A percentile compares a stretch with the other conserved stretches of the same genome.
Evolutionary conservation across 2,797 vertebrate genomes (phyloP).

Genomic region (Octomys mimax): DNA sequence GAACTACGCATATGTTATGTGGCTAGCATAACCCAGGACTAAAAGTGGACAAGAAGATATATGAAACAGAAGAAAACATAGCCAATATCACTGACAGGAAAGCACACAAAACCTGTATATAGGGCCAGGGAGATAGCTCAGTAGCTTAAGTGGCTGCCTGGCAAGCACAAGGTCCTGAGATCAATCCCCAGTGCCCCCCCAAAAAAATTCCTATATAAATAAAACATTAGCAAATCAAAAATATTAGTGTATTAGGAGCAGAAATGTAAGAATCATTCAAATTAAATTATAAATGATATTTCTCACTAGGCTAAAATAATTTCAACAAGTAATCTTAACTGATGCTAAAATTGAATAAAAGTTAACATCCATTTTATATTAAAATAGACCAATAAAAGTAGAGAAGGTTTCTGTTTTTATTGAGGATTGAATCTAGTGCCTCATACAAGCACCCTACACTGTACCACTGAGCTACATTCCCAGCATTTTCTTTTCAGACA

Average conservation of each 20-base stretch:
- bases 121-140: no score
- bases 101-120: not conserved
- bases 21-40: not conserved
- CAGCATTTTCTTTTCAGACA: not conserved
- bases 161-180: no score
- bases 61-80: not conserved
- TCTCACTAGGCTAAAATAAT: conserved; percentile 28
- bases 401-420: not conserved
- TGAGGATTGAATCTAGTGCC: not conserved
- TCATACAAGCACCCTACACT: not conserved
- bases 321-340: not conserved
- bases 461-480: not conserved
- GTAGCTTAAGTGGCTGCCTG: no score
- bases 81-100: not conserved
- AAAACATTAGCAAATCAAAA: conserved; percentile 23
- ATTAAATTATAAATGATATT: not conserved
- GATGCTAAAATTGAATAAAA: conserved; percentile 40
- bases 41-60: conserved; percentile 64
- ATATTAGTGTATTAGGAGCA: not conserved
- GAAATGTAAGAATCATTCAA: not conserved
- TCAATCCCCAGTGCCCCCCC: no score
- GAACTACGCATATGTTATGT: conserved; percentile 35
- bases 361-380: not conserved
- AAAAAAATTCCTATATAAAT: not conserved
- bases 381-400: not conserved